Evolutionary conservation across 2,797 vertebrate genomes (phyloP).

Genomic region (Mormyrus proboscirostris): DNA sequence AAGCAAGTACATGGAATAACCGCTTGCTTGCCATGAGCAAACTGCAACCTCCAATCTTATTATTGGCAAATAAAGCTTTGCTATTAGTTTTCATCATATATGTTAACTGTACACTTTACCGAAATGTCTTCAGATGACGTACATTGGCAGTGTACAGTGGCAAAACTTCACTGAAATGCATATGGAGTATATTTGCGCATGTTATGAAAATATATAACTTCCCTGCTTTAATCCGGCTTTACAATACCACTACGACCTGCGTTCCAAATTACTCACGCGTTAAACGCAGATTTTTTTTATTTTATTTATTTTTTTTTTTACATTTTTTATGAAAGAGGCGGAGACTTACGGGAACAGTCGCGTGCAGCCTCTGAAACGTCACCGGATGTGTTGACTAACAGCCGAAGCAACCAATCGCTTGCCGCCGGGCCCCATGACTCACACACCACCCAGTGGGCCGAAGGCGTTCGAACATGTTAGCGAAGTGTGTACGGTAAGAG

Average conservation of each 20-base stretch:
- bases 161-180: background rate
- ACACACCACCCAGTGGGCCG: background rate
- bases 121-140: background rate
- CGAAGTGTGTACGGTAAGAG: background rate
- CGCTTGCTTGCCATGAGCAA: background rate
- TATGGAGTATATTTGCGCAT: background rate
- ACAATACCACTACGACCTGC: background rate
- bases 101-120: background rate
- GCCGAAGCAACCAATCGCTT: slow-evolving; percentile 24
- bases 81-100: background rate
- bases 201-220: background rate
- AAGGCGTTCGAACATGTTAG: background rate
- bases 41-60: background rate
- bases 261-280: background rate
- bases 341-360: slow-evolving; percentile 40
- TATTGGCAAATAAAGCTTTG: background rate
- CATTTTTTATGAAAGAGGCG: slow-evolving; percentile 31
- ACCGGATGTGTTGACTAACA: slow-evolving; percentile 23
- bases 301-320: background rate
- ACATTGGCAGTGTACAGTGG: no score
- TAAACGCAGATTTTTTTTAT: background rate
- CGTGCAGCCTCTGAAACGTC: slow-evolving; percentile 24
- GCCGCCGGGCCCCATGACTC: background rate
- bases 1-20: background rate
- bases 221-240: background rate